Base-by-base conservation (phyloP, 2,113 vertebrate genomes). In the Etheostoma cragini region DNA sequence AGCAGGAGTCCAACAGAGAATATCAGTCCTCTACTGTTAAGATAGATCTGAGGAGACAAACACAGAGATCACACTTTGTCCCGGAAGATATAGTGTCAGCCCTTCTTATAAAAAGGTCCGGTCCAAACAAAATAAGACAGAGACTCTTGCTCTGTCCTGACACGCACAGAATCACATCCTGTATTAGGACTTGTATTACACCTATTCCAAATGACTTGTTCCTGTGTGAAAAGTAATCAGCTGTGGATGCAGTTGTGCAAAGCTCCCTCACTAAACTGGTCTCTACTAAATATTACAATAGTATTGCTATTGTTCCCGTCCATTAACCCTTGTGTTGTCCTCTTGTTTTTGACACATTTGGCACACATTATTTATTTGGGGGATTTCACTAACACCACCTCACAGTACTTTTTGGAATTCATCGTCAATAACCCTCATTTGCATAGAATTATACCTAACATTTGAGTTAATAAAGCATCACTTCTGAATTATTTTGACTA, bases 1-100 rank as follows among this genome's bases (percentile, higher is more conserved):
- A 99, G 90, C 54, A 99, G 90, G 72, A 99, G 95, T 82, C 94
- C 97, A 35, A 99, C 97, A 0, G 97, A 98, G 92, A 98, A 98
- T 86, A 98, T 97, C 64, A 99, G 96, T 67, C 97, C 97, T 92
- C 94, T 96, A 93, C 97, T 99, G 91, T 97, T 99, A n/a, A 98
- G 95, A 72, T 94, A 92, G 61, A 99, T 95, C 97, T 99, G 91
- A 63, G 82, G 88, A 89, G 84, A 95, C 72, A 82, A 53, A 90
- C 16, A 72, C 21, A 78, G 8, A 14, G 13, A 38, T n/a, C 10
- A 73, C 8, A 16, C 21, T 45, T 24, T 26, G 16, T n/a, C 38
- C 66, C 21, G 30, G 16, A 30, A 4, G 2, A 58, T 30, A 17
- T 12, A 61, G n/a, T 19, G 14, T 64, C 11, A 42, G 38, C 10